phyloP scores from a whole-genome alignment of 2,113 vertebrate species.

The Spermophilus dauricus region DNA sequence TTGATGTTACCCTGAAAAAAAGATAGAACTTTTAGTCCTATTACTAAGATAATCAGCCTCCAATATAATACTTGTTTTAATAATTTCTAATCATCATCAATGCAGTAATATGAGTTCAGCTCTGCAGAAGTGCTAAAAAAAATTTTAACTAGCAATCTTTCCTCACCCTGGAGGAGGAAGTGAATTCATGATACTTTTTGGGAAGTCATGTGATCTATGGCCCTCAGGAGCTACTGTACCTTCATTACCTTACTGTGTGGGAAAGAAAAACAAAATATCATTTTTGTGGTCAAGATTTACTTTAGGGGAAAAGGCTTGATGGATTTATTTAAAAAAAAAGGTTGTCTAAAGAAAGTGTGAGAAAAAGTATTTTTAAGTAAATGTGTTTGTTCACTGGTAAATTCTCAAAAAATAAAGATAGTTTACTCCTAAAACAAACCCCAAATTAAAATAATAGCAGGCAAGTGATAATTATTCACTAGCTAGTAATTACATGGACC shows the following conservation, averaged over 20 bases:
- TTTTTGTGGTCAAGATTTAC: background rate
- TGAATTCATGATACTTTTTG: background rate
- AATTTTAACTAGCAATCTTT: fast-evolving
- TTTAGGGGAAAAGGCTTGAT: background rate
- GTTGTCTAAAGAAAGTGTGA: background rate
- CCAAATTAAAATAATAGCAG: slow-evolving; percentile 49
- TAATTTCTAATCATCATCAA: background rate
- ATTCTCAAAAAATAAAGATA: background rate
- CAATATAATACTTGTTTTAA: slow-evolving; percentile 44
- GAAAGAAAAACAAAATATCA: background rate
- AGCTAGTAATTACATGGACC: slow-evolving; percentile 53
- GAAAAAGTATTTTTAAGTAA: slow-evolving; percentile 29
- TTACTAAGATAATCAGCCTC: slow-evolving; percentile 57
- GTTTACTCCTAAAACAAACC: slow-evolving; percentile 18
- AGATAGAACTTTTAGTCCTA: background rate
- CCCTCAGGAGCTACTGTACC: background rate
- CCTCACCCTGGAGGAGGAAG: background rate
- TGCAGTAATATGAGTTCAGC: background rate
- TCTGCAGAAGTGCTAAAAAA: background rate
- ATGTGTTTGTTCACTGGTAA: background rate
- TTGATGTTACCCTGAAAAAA: background rate
- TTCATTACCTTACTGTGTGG: background rate
- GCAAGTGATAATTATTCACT: slow-evolving; percentile 62
- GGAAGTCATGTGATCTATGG: background rate
- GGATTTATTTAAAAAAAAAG: background rate